Conservation (phyloP, 2,113 vertebrate species). For the Hemicordylus capensis region DNA sequence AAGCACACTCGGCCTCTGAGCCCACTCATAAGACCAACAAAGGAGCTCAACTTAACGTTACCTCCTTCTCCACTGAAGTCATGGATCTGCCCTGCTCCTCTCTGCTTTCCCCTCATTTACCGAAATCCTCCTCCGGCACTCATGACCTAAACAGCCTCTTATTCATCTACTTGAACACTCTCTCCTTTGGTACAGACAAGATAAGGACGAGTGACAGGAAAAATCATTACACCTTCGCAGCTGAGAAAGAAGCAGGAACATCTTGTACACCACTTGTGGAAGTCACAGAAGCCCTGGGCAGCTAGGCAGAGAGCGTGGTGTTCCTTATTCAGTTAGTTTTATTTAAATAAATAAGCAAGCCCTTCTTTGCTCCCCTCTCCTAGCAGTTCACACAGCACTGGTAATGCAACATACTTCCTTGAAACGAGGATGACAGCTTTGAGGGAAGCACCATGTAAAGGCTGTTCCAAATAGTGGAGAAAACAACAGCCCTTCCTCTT, state of each 20-base stretch:
- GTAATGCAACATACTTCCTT: too few relatives aligned
- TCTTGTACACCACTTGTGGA: neutral
- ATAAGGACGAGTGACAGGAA: constrained; percentile 20
- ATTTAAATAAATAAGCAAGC: too few relatives aligned
- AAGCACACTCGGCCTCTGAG: too few relatives aligned
- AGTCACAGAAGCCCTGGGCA: neutral
- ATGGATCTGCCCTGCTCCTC: neutral
- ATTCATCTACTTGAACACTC: constrained; percentile 8
- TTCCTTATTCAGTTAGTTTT: too few relatives aligned
- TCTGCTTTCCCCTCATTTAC: neutral
- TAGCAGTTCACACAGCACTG: too few relatives aligned
- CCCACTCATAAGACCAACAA: too few relatives aligned
- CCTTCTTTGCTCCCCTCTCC: too few relatives aligned
- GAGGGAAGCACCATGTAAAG: neutral
- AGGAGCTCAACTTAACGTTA: neutral
- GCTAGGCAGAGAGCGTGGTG: too few relatives aligned
- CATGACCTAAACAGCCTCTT: neutral
- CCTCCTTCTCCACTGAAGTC: neutral
- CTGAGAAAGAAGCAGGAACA: constrained; percentile 30
- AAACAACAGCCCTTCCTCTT: too few relatives aligned
- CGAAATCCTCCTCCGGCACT: neutral
- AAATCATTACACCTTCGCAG: neutral
- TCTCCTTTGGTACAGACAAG: constrained; percentile 7
- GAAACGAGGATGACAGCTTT: too few relatives aligned
- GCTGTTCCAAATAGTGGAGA: neutral